Evolutionary conservation across 2,797 vertebrate genomes (phyloP), one percentile per base, ranked within the genome.

Genomic region (Acrocephalus scirpaceus): DNA sequence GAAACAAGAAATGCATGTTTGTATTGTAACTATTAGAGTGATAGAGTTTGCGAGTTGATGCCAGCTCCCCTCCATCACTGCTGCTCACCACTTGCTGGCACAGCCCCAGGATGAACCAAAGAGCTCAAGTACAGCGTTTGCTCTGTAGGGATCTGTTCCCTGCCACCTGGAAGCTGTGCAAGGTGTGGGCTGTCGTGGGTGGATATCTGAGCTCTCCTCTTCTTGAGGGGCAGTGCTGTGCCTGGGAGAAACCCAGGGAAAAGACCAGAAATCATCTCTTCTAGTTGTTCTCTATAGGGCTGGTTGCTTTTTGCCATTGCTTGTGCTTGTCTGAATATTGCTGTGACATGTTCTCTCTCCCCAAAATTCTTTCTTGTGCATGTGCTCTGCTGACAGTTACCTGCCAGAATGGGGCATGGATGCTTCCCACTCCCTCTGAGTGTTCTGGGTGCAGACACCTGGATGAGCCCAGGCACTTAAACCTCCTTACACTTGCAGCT

Each of bases 1-100:
- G 81, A 77, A 92, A 45, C 4, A 65, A 92, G 71, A 82, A 75
- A 65, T 4, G 2, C 11, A 2, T 25, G 44, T 69, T 84, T 84
- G 47, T 92, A 9, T 36, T 79, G 71, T 91, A 87, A 91, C 91
- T 87, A 48, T 25, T 20, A 30, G 53, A 86, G 51, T 57, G 78
- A 48, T 25, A 21, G 72, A 51, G 61, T 40, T 36, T 44, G 56
- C 0, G 1, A 54, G 65, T 50, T 62, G 54, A 38, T 69, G 34
- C 42, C 58, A 65, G 54, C 42, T 90, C 40, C 32, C 22, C 16
- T 73, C 76, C 51, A 21, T 80, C 86, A 10, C 22, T 65, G 16
- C 72, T 27, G 76, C 79, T 90, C 72, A 34, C 25, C 42, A 7
- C 50, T 53, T 0, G 0, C 75, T 83, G 67, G 47, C 79, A 50